A percentile compares a stretch with the other conserved stretches of the same genome.
Evolutionary conservation across 2,888 invertebrate genomes (phyloP).

Genomic region (Herminia tarsipennalis): DNA sequence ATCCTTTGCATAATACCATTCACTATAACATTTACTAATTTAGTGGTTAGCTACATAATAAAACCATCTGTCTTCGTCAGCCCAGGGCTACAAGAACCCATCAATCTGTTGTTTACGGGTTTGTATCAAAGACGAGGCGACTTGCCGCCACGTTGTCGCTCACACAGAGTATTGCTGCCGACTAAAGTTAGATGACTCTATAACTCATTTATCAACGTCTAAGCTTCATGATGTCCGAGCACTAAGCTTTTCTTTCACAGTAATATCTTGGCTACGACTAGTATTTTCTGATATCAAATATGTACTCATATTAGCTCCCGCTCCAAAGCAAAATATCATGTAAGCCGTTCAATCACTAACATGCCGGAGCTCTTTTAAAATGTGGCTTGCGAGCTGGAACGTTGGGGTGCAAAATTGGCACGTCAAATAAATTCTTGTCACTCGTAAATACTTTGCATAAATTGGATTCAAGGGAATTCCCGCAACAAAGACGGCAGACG

Average conservation of each 20-base stretch:
- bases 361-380: constrained; percentile 57
- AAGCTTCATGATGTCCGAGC: constrained; percentile 17
- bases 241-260: not conserved
- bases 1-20: too few species aligned
- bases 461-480: constrained; percentile 75
- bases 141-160: constrained; percentile 21
- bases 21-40: not conserved
- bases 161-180: constrained; percentile 19
- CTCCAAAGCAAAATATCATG: constrained; percentile 51
- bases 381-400: constrained; percentile 50
- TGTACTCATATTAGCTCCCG: constrained; percentile 25
- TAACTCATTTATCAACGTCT: constrained; percentile 34
- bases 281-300: constrained; percentile 27
- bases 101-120: constrained; percentile 46
- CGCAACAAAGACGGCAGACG: constrained; percentile 77
- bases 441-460: constrained; percentile 82
- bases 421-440: constrained; percentile 80
- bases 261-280: constrained; percentile 7
- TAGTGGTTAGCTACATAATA: constrained; percentile 29
- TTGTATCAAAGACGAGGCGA: constrained; percentile 32
- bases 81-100: constrained; percentile 29
- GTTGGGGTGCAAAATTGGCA: constrained; percentile 68
- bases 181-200: constrained; percentile 24
- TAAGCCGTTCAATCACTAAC: constrained; percentile 58
- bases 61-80: constrained; percentile 49